Base-by-base conservation (phyloP, 2,113 vertebrate species). In the Semicossyphus pulcher region DNA sequence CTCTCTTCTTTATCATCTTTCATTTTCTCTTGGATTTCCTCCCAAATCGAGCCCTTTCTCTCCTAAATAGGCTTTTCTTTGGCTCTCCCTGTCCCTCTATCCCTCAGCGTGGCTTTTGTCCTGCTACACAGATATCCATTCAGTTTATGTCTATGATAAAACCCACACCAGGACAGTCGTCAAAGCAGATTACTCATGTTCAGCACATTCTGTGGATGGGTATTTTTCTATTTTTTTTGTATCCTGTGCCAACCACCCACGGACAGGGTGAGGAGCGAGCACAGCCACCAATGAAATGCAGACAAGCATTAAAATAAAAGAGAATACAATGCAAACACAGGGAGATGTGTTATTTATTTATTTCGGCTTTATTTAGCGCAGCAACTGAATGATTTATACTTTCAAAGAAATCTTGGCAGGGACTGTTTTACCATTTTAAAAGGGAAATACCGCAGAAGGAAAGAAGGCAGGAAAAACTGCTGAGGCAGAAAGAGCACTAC, bases 191-290 rank as follows among this genome's bases (percentile, higher is more conserved):
- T 89, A 86, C 44, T 76, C 66, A 62, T 72, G 53, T 66, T 58
- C 48, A 71, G 79, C 64, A 68, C 68, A 72, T 81, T 79, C 59
- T 73, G 44, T 4, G 26, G 42, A 78, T 34, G 49, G 63, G 47
- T 53, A 28, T 71, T 78, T 57, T 37, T 23, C 32, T 29, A 72
- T 59, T 4, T 10, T 70, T 54, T 54, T 29, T 53, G 23, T 61
- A 45, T 80, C 61, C 64, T 66, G 64, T 75, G 76, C 85, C 76
- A 78, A 10, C 76, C 85, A 70, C 89, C 85, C 79, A 86, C 87
- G 57, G 62, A 66, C 3, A 59, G 36, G 60, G 63, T 57, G 56
- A 49, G 63, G 28, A 63, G 54, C 31, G 53, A 80, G 74, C 79
- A 80, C 54, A 41, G 39, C 63, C 42, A 48, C 68, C 48, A 61